Base-by-base conservation (phyloP, 2,113 vertebrate species). In the Sinocyclocheilus grahami region DNA sequence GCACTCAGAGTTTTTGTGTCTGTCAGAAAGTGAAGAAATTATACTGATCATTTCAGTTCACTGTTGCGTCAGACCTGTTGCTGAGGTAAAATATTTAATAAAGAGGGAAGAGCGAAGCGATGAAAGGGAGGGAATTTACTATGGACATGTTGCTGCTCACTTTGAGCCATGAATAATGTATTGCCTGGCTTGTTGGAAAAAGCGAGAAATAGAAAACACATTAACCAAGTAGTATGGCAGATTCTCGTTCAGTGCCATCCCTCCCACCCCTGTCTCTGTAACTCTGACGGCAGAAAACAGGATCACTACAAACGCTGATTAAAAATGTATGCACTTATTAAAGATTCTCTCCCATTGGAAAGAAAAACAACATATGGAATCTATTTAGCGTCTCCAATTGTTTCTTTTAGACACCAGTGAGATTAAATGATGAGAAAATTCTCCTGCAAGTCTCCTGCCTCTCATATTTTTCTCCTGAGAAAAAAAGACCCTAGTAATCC, bases 151-250 rank as follows among this genome's bases (percentile, higher is more conserved):
- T 93, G 90, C 92, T 92, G 88, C 90, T 90, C 92, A 91, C 91
- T 93, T 86, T 86, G 89, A 87, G 89, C 91, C 89, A 94, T 95
- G 92, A 95, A 95, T 95, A 93, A 95, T 95, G 90, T 87, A 95
- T 94, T 88, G 85, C 79, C 92, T 91, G 90, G 93, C 92, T 92
- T 92, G 93, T 90, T 80, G 81, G 87, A 91, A 62, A 93, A 94
- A 89, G 90, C 87, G 89, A 93, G 91, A 91, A 93, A 92, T 92
- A 90, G 91, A 94, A 93, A 92, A 93, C 93, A 81, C 89, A 93
- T 95, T 94, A 94, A 94, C 88, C 84, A 91, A 90, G 90, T 72
- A 78, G 85, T 87, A 85, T 89, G 89, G 89, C 89, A 88, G 78
- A 63, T 87, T 93, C 90, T 87, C 91, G 86, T 91, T 91, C 88